Percentiles rank a stretch among this genome's conserved stretches.
These are phyloP conservation scores for Odocoileus virginianus DNA, from an alignment of 2,113 vertebrate genomes.

Conservation along the genomic window DNA sequence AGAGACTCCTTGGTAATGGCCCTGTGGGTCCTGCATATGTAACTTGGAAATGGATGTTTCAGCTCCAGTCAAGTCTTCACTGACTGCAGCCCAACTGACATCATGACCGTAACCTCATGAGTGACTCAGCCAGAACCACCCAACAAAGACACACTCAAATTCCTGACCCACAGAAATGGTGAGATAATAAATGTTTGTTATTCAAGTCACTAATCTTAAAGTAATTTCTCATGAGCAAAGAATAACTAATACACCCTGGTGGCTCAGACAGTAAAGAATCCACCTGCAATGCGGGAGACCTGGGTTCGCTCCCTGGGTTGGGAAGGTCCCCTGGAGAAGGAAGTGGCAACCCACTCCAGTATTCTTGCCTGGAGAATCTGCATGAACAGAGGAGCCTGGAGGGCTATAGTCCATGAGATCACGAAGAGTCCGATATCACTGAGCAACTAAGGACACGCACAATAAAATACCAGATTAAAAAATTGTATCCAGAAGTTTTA, in stretches of 20 bases:
- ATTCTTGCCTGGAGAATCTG: not conserved
- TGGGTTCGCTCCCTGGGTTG: not conserved
- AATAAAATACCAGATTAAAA: not conserved
- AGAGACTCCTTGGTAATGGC: not conserved
- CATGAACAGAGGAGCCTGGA: not conserved
- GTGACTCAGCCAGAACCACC: not conserved
- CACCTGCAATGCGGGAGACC: fast-evolving
- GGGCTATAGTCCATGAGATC: not conserved
- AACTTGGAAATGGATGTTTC: not conserved
- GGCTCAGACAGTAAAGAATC: not conserved
- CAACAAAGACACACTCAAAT: not conserved
- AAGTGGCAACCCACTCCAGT: not conserved
- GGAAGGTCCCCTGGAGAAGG: not conserved
- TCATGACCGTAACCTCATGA: not conserved
- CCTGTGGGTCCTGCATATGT: not conserved
- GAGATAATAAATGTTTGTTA: not conserved
- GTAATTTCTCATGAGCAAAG: not conserved
- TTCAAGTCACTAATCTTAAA: not conserved
- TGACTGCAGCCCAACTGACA: not conserved
- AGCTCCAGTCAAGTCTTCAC: not conserved
- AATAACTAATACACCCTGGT: not conserved
- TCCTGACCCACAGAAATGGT: not conserved
- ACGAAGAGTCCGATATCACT: not conserved
- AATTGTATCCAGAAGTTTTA: not conserved
- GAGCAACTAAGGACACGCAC: fast-evolving